Percentiles rank a stretch among this genome's conserved stretches.
Conservation (phyloP, 1,140 invertebrate genomes). For the Laupala kohalensis region DNA sequence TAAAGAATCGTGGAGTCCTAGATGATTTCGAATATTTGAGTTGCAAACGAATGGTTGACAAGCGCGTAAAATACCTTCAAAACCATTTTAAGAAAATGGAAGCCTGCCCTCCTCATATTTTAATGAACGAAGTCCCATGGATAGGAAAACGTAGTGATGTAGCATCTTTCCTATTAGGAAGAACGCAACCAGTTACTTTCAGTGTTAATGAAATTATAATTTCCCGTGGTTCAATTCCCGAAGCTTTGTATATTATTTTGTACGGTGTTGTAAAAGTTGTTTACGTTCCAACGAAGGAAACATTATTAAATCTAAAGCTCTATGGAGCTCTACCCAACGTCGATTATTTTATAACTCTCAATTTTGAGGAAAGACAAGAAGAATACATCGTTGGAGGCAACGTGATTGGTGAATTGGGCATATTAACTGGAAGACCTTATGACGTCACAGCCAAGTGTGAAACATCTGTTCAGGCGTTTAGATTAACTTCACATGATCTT, state of each 20-base stretch:
- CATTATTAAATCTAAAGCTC: background rate
- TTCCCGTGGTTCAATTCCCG: background rate
- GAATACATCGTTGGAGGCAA: constrained; percentile 31
- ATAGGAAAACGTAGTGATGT: background rate
- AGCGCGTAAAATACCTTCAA: background rate
- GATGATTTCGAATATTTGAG: background rate
- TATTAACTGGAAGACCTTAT: constrained; percentile 25
- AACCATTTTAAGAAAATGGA: background rate
- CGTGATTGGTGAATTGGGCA: constrained; percentile 32
- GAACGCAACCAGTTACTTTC: constrained; percentile 17
- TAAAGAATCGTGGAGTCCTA: background rate
- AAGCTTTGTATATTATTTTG: constrained; percentile 11
- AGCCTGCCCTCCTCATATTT: background rate
- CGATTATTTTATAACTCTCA: constrained; percentile 17
- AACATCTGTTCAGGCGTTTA: constrained; percentile 27
- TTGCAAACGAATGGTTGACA: background rate
- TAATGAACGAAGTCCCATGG: background rate
- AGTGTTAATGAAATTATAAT: background rate
- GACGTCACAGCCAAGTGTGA: constrained; percentile 29
- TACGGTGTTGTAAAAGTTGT: constrained; percentile 29
- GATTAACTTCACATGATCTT: constrained; percentile 14
- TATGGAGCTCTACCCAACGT: constrained; percentile 17
- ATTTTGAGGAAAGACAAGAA: constrained; percentile 18
- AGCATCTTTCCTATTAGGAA: background rate
- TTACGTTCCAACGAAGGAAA: constrained; percentile 11